Evolutionary conservation across 2,113 vertebrate species (phyloP).

Genomic region (Spea bombifrons): DNA sequence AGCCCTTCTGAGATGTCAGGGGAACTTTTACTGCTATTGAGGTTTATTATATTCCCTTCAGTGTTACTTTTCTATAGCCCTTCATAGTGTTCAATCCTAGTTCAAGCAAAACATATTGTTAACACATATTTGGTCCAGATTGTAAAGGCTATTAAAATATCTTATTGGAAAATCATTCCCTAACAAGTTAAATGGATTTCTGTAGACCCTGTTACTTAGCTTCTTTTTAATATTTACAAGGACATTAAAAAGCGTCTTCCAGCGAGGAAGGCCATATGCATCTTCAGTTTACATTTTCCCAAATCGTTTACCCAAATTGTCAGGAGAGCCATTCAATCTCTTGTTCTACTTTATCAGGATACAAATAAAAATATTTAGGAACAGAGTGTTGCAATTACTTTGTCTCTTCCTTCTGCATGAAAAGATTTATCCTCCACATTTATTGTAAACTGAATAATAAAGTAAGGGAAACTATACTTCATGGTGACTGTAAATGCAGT

Average conservation of each 20-base stretch:
- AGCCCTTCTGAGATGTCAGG: too few relatives aligned
- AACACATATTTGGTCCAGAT: too few relatives aligned
- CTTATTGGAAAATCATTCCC: too few relatives aligned
- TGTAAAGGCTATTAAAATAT: too few relatives aligned
- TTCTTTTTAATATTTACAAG: too few relatives aligned
- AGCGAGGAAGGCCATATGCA: conserved; percentile 19
- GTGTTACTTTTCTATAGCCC: too few relatives aligned
- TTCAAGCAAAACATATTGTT: too few relatives aligned
- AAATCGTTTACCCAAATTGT: conserved; percentile 8
- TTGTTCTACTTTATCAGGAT: conserved; percentile 34
- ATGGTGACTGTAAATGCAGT: conserved; percentile 56
- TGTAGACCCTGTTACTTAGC: too few relatives aligned
- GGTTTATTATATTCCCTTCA: too few relatives aligned
- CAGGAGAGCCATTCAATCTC: conserved; percentile 26
- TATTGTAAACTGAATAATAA: conserved; percentile 60
- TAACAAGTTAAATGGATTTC: too few relatives aligned
- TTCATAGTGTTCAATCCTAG: too few relatives aligned
- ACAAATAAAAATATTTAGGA: conserved; percentile 52
- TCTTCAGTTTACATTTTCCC: conserved; percentile 13
- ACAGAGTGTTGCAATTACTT: conserved; percentile 53
- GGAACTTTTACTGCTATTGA: too few relatives aligned
- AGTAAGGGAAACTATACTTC: conserved; percentile 57
- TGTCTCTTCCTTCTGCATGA: conserved; percentile 43
- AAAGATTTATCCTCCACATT: conserved; percentile 58
- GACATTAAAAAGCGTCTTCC: not conserved